phyloP scores from a whole-genome alignment of 2,797 vertebrate species.

The Apogon hyalosoma region DNA sequence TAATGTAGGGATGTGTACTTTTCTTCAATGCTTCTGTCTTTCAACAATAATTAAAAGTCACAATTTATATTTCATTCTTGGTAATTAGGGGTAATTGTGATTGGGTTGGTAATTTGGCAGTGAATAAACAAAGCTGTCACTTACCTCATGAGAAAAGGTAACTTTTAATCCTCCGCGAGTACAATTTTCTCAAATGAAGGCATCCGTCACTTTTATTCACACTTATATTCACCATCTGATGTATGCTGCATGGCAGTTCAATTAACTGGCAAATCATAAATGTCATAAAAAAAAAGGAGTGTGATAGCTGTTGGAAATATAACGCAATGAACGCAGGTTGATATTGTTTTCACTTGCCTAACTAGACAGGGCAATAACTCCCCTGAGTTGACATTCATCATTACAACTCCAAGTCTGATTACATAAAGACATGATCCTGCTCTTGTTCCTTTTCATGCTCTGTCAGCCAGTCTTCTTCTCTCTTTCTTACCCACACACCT shows the following conservation, averaged over 20 bases:
- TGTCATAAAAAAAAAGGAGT: background rate
- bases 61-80: constrained; percentile 1
- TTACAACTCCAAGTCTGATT: constrained; percentile 29
- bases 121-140: too few species aligned
- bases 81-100: too few species aligned
- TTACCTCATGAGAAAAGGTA: too few species aligned
- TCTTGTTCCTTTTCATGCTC: constrained; percentile 32
- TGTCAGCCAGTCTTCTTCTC: constrained; percentile 14
- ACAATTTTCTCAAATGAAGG: background rate
- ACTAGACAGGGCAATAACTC: constrained; percentile 20
- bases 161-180: background rate
- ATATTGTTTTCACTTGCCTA: constrained; percentile 8
- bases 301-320: background rate
- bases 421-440: constrained; percentile 36
- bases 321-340: background rate
- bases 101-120: too few species aligned
- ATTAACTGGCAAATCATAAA: background rate
- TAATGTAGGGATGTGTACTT: background rate
- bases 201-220: background rate
- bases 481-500: constrained; percentile 20
- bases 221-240: background rate
- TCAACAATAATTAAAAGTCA: constrained; percentile 1
- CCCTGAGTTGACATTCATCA: constrained; percentile 37
- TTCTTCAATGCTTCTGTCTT: background rate
- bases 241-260: background rate